Evolutionary conservation across 1,140 invertebrate species (phyloP), one percentile per base, ranked within the genome.

Genomic region (Cyrtorhinus lividipennis): DNA sequence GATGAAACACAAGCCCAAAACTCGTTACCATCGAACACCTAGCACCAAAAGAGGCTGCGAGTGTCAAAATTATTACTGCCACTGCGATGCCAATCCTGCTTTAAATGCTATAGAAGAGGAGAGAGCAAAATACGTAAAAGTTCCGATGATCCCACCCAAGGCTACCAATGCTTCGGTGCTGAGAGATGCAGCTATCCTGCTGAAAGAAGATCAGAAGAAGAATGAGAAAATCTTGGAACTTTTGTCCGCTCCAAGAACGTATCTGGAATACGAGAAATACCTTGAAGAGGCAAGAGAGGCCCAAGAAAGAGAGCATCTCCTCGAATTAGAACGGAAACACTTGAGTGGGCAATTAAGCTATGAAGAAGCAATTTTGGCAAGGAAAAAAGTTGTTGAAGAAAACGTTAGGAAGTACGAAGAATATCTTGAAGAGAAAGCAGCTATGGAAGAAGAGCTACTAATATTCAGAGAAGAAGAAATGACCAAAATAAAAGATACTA

Each of bases 311-410:
- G 48, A 53, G 20, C 10, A 8, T 53, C 20, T 53, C 10, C 10
- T 12, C 5, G 48, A 53, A 20, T 20, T 53, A 20, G 48, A 53
- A 20, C 10, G 20, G 48, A 53, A 53, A 22, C 48, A 53, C 20
- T 53, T 53, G 20, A 53, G 18, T 22, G 48, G 48, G 48, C 48
- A 53, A 53, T 53, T 53, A 20, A 53, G 48, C 20, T 53, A 53
- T 20, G 48, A 53, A 53, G 48, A 53, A 20, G 48, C 48, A 12
- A 53, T 53, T 20, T 22, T 53, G 12, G 48, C 48, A 5, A 53
- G 20, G 18, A 53, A 53, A 22, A 8, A 20, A 10, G 48, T 53
- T 8, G 5, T 53, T 12, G 48, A 53, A 53, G 48, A 53, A 15
- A 53, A 53, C 20, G 8, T 20, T 5, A 53, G 20, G 20, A 53